Percentiles rank a stretch among this genome's conserved stretches.
Evolutionary conservation across 1,140 invertebrate species (phyloP).

Genomic region (Lasioglossum baleicum): DNA sequence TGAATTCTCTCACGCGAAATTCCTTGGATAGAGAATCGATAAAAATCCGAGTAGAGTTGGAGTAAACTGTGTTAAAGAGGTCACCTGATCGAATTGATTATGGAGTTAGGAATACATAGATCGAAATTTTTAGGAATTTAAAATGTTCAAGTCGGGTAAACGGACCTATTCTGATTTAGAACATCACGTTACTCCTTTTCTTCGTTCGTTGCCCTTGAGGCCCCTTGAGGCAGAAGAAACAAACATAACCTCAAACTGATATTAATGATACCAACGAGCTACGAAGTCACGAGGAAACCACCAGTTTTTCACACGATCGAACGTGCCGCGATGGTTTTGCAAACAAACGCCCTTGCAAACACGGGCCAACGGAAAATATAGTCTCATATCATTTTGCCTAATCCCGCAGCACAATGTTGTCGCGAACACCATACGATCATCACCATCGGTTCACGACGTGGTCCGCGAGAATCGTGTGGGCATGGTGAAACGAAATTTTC

Average conservation of each 20-base stretch:
- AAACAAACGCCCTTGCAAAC: background rate
- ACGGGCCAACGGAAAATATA: background rate
- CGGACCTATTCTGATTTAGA: conserved; percentile 31
- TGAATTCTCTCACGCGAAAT: background rate
- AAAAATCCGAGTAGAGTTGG: no score
- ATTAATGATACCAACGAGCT: conserved; percentile 9
- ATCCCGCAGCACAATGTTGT: conserved; percentile 54
- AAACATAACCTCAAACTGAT: conserved; percentile 68
- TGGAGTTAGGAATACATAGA: background rate
- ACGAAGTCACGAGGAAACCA: background rate
- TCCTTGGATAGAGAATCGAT: no score
- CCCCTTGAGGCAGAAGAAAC: conserved; percentile 53
- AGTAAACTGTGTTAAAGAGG: no score
- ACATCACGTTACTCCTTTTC: conserved; percentile 55
- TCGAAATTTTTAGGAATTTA: background rate
- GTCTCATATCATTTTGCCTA: conserved; percentile 18
- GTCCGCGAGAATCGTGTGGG: background rate
- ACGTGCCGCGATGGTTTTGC: no score
- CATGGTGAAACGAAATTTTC: background rate
- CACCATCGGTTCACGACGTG: background rate
- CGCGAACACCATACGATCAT: conserved; percentile 63
- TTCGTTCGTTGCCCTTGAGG: conserved; percentile 58
- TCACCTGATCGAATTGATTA: no score
- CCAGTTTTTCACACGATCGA: background rate
- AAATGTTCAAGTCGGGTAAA: conserved; percentile 5